Percentiles rank a stretch among this genome's conserved stretches.
phyloP scores from a whole-genome alignment of 2,888 invertebrate species.

The Chrysodeixis includens region DNA sequence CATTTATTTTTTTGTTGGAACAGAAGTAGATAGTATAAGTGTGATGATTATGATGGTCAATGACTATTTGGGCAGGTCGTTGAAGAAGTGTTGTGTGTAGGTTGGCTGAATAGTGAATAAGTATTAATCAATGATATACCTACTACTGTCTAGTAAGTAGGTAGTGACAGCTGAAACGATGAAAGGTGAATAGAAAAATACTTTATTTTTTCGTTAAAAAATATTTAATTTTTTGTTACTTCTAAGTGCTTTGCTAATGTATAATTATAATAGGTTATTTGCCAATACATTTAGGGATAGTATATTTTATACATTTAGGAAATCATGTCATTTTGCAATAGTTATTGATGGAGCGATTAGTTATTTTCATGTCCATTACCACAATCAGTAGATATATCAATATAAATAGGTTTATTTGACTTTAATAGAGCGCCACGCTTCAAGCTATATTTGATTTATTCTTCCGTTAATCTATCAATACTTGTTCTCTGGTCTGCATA shows the following conservation, averaged over 20 bases:
- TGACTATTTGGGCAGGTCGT: not conserved
- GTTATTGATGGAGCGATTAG: no score
- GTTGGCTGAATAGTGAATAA: no score
- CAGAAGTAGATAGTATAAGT: conserved; percentile 29
- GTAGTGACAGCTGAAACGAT: no score
- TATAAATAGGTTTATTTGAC: conserved; percentile 1
- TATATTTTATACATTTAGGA: no score
- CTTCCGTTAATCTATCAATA: not conserved
- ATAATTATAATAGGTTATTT: no score
- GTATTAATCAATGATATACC: not conserved
- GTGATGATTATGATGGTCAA: conserved; percentile 3
- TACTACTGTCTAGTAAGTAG: not conserved
- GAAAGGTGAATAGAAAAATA: not conserved
- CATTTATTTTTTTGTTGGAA: conserved; percentile 29
- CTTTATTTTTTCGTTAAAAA: no score
- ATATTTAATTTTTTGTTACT: no score
- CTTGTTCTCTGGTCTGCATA: no score
- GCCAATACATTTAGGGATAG: no score
- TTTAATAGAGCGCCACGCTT: conserved; percentile 3
- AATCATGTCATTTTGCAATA: no score
- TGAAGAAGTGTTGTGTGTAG: not conserved
- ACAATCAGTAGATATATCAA: not conserved
- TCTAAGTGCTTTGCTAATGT: no score
- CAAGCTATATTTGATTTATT: conserved; percentile 20
- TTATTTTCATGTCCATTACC: not conserved